These are phyloP conservation scores for Azemiops feae DNA, from an alignment of 2,113 vertebrate genomes.

Conservation along the genomic window DNA sequence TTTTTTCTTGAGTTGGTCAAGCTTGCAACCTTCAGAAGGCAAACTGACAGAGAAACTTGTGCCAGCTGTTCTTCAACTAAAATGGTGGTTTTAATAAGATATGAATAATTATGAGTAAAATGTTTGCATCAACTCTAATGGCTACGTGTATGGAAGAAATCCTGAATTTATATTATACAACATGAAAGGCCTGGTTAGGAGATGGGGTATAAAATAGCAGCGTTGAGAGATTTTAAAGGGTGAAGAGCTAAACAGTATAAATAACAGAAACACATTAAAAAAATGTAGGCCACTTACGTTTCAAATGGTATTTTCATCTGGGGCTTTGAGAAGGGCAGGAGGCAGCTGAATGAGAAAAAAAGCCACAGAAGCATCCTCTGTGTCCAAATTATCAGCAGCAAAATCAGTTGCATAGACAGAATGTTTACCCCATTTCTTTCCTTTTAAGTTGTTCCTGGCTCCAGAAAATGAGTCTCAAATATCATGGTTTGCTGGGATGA, in stretches of 20 bases:
- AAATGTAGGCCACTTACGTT: conserved; percentile 76
- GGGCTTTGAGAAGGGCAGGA: conserved; percentile 60
- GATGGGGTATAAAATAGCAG: background rate
- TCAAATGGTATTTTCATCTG: conserved; percentile 86
- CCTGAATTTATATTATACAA: background rate
- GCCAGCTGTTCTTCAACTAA: background rate
- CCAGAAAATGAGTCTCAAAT: background rate
- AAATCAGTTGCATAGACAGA: background rate
- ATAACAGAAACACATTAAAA: background rate
- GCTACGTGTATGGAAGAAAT: background rate
- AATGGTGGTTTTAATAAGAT: background rate
- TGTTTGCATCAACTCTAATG: background rate
- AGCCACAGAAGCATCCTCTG: conserved; percentile 68
- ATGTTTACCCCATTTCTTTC: background rate
- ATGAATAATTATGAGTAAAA: background rate
- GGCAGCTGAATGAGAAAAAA: conserved; percentile 63
- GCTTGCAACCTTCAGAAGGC: background rate
- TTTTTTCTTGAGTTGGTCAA: background rate
- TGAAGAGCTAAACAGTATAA: background rate
- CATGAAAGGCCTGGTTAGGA: background rate
- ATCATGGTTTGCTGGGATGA: background rate
- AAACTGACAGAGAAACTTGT: background rate
- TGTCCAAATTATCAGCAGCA: conserved; percentile 38
- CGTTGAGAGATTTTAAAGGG: background rate
- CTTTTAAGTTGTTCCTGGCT: background rate